Conservation (phyloP, 2,888 invertebrate species). For the Adelphocoris suturalis region DNA sequence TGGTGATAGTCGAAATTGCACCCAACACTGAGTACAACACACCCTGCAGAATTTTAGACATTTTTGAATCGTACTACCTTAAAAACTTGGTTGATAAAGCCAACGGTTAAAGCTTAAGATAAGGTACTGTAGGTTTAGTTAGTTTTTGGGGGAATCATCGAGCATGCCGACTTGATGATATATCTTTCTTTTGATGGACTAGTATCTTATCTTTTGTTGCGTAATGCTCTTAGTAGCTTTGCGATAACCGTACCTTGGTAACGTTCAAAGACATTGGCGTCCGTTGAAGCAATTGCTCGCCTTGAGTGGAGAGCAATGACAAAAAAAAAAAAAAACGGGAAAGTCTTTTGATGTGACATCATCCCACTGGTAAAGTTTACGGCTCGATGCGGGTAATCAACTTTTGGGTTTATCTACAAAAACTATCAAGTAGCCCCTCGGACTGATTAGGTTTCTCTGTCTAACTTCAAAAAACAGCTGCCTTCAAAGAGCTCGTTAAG, state of each 20-base stretch:
- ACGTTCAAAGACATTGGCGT: neutral
- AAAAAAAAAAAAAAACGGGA: neutral
- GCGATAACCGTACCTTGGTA: neutral
- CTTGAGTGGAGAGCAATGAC: neutral
- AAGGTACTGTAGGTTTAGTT: no score
- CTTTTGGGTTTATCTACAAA: conserved; percentile 45
- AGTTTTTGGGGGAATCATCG: no score
- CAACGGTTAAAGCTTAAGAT: no score
- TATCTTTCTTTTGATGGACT: no score
- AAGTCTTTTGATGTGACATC: conserved; percentile 4
- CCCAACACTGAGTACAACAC: no score
- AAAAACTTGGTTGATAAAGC: no score
- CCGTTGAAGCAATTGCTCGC: neutral
- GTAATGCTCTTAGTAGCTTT: no score
- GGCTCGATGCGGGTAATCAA: conserved; percentile 60
- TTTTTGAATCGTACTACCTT: no score
- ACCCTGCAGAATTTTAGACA: no score
- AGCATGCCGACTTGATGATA: no score
- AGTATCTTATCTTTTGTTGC: no score
- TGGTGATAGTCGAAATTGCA: no score
- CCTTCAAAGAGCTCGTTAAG: neutral
- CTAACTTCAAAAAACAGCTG: conserved; percentile 47
- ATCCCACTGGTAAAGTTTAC: conserved; percentile 3
- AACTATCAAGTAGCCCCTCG: conserved; percentile 9
- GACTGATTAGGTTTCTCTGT: conserved; percentile 42